Percentiles rank a stretch among this genome's conserved stretches.
These are phyloP conservation scores for Nestor notabilis DNA, from an alignment of 2,113 vertebrate species.

Conservation along the genomic window DNA sequence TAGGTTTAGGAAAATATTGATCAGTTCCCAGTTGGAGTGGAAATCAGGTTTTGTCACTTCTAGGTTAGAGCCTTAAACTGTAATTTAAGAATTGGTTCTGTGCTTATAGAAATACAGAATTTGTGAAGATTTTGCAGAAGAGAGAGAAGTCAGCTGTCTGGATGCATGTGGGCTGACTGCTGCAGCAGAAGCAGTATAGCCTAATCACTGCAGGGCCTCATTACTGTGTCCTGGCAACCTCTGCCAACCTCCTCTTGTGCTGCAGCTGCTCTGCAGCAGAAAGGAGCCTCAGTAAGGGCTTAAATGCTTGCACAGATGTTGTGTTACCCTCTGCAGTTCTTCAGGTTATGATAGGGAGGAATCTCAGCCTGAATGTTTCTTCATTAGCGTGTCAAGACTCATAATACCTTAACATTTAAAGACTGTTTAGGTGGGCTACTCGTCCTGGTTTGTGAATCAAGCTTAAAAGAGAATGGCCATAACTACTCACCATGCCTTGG, in stretches of 20 bases:
- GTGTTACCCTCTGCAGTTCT: not conserved
- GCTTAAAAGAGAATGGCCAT: not conserved
- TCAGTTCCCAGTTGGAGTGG: not conserved
- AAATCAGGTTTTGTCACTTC: not conserved
- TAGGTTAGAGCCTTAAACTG: not conserved
- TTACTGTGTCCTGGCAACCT: not conserved
- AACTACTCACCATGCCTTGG: not conserved
- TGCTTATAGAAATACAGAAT: not conserved
- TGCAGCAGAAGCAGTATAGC: not conserved
- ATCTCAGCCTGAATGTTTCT: not conserved
- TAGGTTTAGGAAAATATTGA: not conserved
- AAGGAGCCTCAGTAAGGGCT: not conserved
- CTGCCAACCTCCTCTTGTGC: not conserved
- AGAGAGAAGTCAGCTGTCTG: not conserved
- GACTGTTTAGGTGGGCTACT: not conserved
- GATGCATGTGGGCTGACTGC: not conserved
- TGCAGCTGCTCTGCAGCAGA: not conserved
- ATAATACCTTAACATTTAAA: not conserved
- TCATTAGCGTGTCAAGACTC: not conserved
- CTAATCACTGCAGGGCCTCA: fast-evolving
- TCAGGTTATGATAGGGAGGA: not conserved
- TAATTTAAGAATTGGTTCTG: not conserved
- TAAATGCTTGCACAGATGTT: not conserved
- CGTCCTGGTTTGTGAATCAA: not conserved
- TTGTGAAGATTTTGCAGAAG: not conserved